phyloP scores from a whole-genome alignment of 2,797 vertebrate species.

The Chrysocyon brachyurus region DNA sequence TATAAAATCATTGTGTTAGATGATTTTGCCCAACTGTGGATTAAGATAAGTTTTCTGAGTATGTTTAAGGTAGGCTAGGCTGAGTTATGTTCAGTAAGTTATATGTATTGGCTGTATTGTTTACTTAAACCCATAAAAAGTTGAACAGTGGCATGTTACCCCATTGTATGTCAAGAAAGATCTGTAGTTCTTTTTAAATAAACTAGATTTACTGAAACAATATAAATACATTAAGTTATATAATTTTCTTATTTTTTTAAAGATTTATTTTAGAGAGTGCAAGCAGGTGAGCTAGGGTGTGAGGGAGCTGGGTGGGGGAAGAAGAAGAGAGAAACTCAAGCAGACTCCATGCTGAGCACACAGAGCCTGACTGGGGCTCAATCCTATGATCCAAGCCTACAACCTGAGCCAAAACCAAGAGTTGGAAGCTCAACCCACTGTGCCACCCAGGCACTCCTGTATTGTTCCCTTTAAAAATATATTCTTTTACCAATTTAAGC shows the following conservation, averaged over 20 bases:
- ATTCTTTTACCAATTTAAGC: neutral
- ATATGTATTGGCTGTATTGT: neutral
- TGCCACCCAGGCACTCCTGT: neutral
- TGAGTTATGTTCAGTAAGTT: neutral
- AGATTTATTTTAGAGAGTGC: neutral
- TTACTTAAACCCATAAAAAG: neutral
- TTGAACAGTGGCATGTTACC: neutral
- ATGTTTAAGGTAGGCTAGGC: neutral
- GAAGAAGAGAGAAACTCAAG: neutral
- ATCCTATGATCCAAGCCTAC: neutral
- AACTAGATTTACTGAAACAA: neutral
- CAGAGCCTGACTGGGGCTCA: neutral
- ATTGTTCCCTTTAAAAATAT: neutral
- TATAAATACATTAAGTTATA: neutral
- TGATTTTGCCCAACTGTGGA: neutral
- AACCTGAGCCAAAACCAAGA: neutral
- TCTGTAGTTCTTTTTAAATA: neutral
- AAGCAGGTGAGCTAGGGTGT: neutral
- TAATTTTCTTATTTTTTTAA: neutral
- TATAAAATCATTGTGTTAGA: neutral
- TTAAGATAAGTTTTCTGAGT: neutral
- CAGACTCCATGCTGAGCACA: neutral
- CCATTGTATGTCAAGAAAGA: neutral
- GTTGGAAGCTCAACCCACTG: neutral
- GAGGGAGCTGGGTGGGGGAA: no score